These are phyloP conservation scores for Cyprinodon variegatus DNA, from an alignment of 2,113 vertebrate species.

Conservation along the genomic window DNA sequence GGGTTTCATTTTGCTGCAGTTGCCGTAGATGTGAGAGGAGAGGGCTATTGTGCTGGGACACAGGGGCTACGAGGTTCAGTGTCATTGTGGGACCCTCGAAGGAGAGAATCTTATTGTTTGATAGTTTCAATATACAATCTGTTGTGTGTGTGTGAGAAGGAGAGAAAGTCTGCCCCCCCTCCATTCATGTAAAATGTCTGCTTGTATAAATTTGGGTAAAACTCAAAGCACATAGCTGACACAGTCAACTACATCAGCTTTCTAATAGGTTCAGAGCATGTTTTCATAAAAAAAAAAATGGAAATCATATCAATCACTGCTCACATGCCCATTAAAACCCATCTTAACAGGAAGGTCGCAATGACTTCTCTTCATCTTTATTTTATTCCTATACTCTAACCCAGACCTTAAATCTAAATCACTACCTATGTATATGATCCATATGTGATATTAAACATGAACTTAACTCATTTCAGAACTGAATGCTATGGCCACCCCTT, in stretches of 20 bases:
- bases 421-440: no score
- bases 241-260: constrained; percentile 20
- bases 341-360: no score
- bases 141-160: constrained; percentile 19
- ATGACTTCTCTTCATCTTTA: no score
- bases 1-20: constrained; percentile 70
- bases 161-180: constrained; percentile 1
- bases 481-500: no score
- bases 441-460: no score
- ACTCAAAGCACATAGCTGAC: constrained; percentile 38
- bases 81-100: constrained; percentile 72
- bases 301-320: not conserved
- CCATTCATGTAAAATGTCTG: constrained; percentile 37
- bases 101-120: constrained; percentile 79
- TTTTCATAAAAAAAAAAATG: constrained; percentile 21
- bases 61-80: constrained; percentile 74
- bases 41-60: constrained; percentile 78
- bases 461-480: no score
- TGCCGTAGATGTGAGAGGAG: constrained; percentile 62
- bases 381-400: no score
- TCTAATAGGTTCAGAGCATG: constrained; percentile 21
- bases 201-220: constrained; percentile 34
- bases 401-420: no score
- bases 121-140: constrained; percentile 79
- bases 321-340: no score